Evolutionary conservation across 2,888 invertebrate species (phyloP).

Genomic region (Drosophila histrio): DNA sequence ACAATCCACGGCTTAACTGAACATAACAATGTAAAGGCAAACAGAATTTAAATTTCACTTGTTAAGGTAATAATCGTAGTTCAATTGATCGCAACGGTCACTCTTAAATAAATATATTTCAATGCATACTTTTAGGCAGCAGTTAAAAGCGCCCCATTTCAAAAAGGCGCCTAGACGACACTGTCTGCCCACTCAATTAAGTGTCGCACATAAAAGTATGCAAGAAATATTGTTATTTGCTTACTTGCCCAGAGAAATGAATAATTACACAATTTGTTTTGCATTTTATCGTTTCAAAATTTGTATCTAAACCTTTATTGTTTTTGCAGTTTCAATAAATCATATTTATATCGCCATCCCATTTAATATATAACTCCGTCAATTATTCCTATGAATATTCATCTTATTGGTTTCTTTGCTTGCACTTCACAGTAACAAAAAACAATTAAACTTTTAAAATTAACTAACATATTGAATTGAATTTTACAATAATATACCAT

Average conservation of each 20-base stretch:
- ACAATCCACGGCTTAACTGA: not conserved
- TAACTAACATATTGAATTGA: not conserved
- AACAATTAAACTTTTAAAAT: not conserved
- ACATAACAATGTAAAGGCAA: not conserved
- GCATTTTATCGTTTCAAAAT: conserved; percentile 83
- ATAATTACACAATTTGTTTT: conserved; percentile 41
- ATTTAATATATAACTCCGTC: conserved; percentile 24
- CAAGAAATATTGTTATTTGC: not conserved
- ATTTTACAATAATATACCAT: not conserved
- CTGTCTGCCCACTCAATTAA: not conserved
- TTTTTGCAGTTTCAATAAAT: conserved; percentile 80
- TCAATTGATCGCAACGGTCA: not conserved
- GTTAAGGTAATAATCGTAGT: conserved; percentile 23
- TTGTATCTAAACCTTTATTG: conserved; percentile 84
- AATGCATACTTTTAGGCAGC: not conserved
- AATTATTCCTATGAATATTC: conserved; percentile 23
- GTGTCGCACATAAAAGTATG: conserved; percentile 11
- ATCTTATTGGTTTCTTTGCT: conserved; percentile 41
- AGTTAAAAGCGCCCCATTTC: not conserved
- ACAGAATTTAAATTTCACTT: not conserved
- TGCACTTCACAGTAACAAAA: conserved; percentile 31
- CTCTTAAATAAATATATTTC: not conserved
- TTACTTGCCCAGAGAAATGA: too few relatives aligned
- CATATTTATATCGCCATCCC: conserved; percentile 50
- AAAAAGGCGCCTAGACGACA: too few relatives aligned